Base-by-base conservation (phyloP, 2,113 vertebrate genomes). In the Capreolus pygargus region DNA sequence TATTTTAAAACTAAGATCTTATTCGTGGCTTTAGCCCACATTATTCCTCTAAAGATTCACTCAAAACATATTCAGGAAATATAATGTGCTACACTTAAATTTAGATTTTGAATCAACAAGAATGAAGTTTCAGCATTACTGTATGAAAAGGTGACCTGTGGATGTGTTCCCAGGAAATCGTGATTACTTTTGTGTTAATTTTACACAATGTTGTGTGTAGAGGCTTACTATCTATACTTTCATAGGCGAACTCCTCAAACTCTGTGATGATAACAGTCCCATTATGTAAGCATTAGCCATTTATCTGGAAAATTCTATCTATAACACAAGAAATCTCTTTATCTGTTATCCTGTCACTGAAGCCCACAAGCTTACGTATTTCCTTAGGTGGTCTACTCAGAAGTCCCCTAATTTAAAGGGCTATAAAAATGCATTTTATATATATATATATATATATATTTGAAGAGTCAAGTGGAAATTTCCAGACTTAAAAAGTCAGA, bases 71-170 rank as follows among this genome's bases (percentile, higher is more conserved):
- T 58, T 95, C 50, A 95, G 78, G 81, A 97, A 97, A 50, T 70
- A 91, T 10, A 87, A 83, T 58, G 7, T 74, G 83, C 52, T 58
- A 85, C 2, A 14, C 36, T 94, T 98, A 89, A 85, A 97, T 93
- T 92, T 96, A 91, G 36, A 95, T 23, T 85, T 7, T 43, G 19
- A 95, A 91, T 95, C 45, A 89, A 6, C 33, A 45, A 95, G 61
- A 95, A 82, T 91, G 57, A 82, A 45, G n/a, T 57, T 78, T 84
- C 74, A 92, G 89, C 50, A 96, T 91, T 91, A 91, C 57, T 84
- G 67, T 21, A 30, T 25, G 60, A 39, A 91, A 95, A 97, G 55
- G 25, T 84, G 43, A 61, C 30, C 61, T 36, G 12, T 9, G 43
- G 57, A 50, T 86, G 13, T 43, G 2, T 84, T 84, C 67, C 84